Evolutionary conservation across 23 tunicate species (phyloP), one percentile per base, ranked within the genome.

Genomic region (Clavelina lepadiformis): DNA sequence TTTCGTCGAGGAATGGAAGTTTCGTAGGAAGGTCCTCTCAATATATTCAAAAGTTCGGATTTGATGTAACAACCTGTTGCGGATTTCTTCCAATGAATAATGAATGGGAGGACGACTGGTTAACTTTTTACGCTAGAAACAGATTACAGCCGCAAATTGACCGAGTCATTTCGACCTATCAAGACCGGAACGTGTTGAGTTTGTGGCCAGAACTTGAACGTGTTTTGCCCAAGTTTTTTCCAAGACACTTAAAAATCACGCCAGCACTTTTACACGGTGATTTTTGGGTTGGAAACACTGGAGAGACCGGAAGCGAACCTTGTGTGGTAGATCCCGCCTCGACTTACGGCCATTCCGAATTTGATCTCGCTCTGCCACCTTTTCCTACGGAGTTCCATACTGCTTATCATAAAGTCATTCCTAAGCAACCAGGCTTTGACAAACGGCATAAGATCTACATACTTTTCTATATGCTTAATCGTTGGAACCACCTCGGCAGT

Each of bases 401-500:
- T 4, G 73, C 82, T 35, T 86, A 86, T 74, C 95, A 86, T 72
- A 23, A 50, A 45, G 2, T 78, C 25, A 72, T 86, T 46, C 95
- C 95, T 3, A 86, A 72, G 46, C 46, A 46, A 13, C 44, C 73
- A 3, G 95, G 95, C 0, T 86, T 86, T 51, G 74, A 78, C 36
- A 33, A 58, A 26, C 68, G 95, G 22, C 70, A 46, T 41, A 45
- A 53, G 23, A 53, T 77, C 13, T 86, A 86, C 59, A 65, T 78
- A 58, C 71, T 86, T 2, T 86, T 79, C 49, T 85, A 86, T 68
- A 72, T 78, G 66, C 44, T 86, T 44, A 86, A 86, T 46, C 95
- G 78, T 59, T 86, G 95, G 95, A 78, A 86, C 51, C 95, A 86
- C 59, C 78, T 86, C 55, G 95, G 95, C 6, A 67, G 72, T 34